Percentiles rank a stretch among this genome's conserved stretches.
phyloP scores from a whole-genome alignment of 2,888 invertebrate species.

The Proisotoma minuta region DNA sequence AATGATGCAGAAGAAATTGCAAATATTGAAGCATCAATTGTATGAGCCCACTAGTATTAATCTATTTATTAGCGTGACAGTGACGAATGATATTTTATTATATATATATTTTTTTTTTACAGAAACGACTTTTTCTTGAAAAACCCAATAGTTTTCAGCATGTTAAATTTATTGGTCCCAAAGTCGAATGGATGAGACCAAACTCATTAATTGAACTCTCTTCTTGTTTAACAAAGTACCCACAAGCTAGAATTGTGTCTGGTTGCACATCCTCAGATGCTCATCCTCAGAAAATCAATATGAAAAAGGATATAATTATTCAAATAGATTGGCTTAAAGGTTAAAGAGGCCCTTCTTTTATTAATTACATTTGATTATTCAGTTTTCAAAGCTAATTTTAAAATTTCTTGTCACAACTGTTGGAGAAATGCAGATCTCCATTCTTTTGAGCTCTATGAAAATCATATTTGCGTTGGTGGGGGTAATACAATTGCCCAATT shows the following conservation, averaged over 20 bases:
- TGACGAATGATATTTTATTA: not conserved
- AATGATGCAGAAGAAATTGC: conserved; percentile 12
- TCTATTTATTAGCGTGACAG: not conserved
- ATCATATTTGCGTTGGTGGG: conserved; percentile 29
- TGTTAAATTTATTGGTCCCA: conserved; percentile 25
- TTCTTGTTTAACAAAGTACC: conserved; percentile 19
- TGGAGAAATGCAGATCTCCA: too few species aligned
- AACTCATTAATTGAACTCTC: conserved; percentile 25
- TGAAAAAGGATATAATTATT: conserved; percentile 18
- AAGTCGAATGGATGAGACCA: conserved; percentile 25
- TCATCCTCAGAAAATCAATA: conserved; percentile 20
- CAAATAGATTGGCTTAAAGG: conserved; percentile 27
- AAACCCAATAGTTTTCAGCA: conserved; percentile 27
- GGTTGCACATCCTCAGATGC: conserved; percentile 27
- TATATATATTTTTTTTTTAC: not conserved
- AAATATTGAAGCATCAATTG: conserved; percentile 35
- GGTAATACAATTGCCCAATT: conserved; percentile 21
- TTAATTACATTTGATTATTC: too few species aligned
- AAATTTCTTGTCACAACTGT: too few species aligned
- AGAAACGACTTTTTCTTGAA: conserved; percentile 20
- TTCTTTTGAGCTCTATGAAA: conserved; percentile 29
- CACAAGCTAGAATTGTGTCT: conserved; percentile 22
- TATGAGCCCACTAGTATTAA: conserved; percentile 11
- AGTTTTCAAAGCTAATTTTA: too few species aligned
- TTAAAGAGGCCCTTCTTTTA: too few species aligned